Conservation (phyloP, 2,797 vertebrate genomes). For the Notamacropus eugenii region DNA sequence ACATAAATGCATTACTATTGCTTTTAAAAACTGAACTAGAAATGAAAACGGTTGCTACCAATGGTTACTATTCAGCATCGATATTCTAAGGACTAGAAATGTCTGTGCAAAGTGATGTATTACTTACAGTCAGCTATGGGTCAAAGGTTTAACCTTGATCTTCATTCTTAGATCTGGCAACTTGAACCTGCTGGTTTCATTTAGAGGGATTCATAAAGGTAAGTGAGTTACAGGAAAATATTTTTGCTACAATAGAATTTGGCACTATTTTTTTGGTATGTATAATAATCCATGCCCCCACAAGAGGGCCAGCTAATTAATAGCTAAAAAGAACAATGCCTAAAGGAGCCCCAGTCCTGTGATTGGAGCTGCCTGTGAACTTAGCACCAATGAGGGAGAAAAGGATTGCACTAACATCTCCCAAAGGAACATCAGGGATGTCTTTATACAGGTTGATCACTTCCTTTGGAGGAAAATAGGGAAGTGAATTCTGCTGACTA, state of each 20-base stretch:
- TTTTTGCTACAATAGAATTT: background rate
- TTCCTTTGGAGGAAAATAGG: slow-evolving; percentile 5
- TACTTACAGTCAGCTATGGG: background rate
- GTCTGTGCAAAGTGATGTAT: background rate
- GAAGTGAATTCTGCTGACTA: slow-evolving; percentile 33
- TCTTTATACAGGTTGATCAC: background rate
- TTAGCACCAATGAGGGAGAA: slow-evolving; percentile 8
- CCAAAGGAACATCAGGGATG: slow-evolving; percentile 37
- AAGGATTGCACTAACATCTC: background rate
- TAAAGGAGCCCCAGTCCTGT: background rate
- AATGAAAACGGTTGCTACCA: slow-evolving; percentile 5
- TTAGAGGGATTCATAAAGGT: slow-evolving; percentile 1
- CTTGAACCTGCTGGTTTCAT: background rate
- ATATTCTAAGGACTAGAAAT: slow-evolving; percentile 44
- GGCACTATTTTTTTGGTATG: background rate
- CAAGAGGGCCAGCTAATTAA: background rate
- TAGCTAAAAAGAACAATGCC: background rate
- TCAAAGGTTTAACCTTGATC: background rate
- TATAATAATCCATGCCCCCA: background rate
- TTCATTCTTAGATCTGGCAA: slow-evolving; percentile 13
- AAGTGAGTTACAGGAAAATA: background rate
- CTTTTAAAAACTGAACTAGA: background rate
- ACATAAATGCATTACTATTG: background rate
- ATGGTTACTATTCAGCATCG: background rate
- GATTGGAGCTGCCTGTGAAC: background rate